A percentile compares a stretch with the other conserved stretches of the same genome.
Conservation (phyloP, 2,113 vertebrate genomes). For the Tylochromis polylepis region DNA sequence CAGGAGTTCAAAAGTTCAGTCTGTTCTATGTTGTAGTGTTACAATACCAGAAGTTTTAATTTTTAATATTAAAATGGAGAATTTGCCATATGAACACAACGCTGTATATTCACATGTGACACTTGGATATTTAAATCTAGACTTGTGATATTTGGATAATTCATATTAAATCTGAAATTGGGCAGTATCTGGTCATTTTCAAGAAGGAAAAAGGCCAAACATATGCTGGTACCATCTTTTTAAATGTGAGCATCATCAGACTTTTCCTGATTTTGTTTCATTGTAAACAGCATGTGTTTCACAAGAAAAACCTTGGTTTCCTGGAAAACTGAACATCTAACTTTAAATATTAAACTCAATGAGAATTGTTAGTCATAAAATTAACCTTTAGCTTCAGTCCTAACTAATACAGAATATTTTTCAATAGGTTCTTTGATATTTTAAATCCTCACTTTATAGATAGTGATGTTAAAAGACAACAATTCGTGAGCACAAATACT, state of each 20-base stretch:
- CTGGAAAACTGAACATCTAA: neutral
- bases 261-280: neutral
- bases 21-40: neutral
- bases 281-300: neutral
- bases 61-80: neutral
- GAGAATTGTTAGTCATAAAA: neutral
- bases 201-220: neutral
- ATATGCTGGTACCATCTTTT: neutral
- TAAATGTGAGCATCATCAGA: neutral
- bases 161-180: neutral
- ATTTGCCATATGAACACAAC: neutral
- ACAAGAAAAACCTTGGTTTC: neutral
- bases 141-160: neutral
- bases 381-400: neutral
- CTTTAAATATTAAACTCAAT: neutral
- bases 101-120: neutral
- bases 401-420: neutral
- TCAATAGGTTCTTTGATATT: neutral
- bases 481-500: neutral
- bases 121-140: neutral
- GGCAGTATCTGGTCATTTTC: neutral
- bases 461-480: neutral
- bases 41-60: neutral
- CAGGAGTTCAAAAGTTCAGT: slow-evolving; percentile 9
- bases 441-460: neutral